phyloP scores from a whole-genome alignment of 2,797 vertebrate genomes.

The Hippoglossus hippoglossus region DNA sequence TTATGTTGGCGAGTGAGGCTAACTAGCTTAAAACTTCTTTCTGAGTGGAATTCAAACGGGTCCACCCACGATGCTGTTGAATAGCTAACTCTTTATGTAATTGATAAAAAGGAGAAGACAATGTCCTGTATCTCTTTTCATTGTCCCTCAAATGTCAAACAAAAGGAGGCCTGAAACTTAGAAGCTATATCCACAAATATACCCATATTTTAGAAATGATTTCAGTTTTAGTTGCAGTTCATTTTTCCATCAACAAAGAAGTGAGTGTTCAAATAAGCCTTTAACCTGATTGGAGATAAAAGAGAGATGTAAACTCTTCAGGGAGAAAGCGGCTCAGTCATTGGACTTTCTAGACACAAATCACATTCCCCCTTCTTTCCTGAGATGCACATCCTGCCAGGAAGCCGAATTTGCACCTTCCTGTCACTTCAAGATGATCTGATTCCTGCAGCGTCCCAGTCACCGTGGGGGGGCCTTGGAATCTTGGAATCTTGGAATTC shows the following conservation, averaged over 20 bases:
- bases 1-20: too few relatives aligned
- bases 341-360: conserved; percentile 24
- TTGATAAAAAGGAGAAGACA: too few relatives aligned
- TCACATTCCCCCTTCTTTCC: conserved; percentile 32
- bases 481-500: conserved; percentile 64
- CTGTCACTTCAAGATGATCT: conserved; percentile 56
- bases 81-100: too few relatives aligned
- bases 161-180: too few relatives aligned
- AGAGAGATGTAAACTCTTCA: background rate
- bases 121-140: too few relatives aligned
- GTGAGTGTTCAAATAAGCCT: background rate
- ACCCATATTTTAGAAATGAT: too few relatives aligned
- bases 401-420: conserved; percentile 54
- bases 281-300: background rate
- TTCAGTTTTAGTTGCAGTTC: too few relatives aligned
- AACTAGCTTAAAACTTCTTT: too few relatives aligned
- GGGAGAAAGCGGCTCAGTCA: conserved; percentile 3
- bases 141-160: too few relatives aligned
- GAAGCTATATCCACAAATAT: too few relatives aligned
- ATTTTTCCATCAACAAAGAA: background rate
- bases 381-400: conserved; percentile 61
- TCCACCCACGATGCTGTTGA: too few relatives aligned
- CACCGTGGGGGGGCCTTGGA: conserved; percentile 47
- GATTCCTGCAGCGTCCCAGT: conserved; percentile 50
- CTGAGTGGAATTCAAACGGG: too few relatives aligned